Evolutionary conservation across 2,113 vertebrate species (phyloP), one percentile per base, ranked within the genome.

Genomic region (Trochalopteron elliotii): DNA sequence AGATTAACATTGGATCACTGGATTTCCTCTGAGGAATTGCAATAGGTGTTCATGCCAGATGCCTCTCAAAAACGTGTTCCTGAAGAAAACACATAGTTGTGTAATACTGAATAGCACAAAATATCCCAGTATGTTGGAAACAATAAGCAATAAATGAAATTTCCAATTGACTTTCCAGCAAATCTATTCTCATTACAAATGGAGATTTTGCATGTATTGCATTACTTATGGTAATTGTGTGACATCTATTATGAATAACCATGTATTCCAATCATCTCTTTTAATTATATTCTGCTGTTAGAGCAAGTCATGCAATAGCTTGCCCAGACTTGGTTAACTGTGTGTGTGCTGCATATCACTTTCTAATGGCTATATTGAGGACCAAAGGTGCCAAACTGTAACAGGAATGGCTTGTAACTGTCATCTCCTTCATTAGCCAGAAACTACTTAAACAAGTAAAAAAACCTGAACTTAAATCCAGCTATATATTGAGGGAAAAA

Each of bases 221-320:
- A 98, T 97, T 97, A 96, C 95, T 95, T 97, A 97, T 97, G 94
- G 92, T 97, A 97, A 98, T 97, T 97, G 94, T 88, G 75, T 95
- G 96, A 97, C 96, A 98, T 97, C 97, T 97, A 96, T 97, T 96
- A 97, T 96, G 97, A 98, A 98, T 97, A 98, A 96, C 96, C 95
- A 97, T 94, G 88, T 96, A 97, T 96, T 97, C 93, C 95, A 97
- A 97, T 97, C 94, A 95, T 95, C 97, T 96, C 91, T 98, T 97
- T 97, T 97, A 97, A 98, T 98, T 97, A 97, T 91, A 90, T 93
- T 97, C 95, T 80, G 68, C 95, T 91, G 63, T 86, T 96, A 97
- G 70, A 93, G 68, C 72, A 92, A 94, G 69, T 72, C 95, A 95
- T 93, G 94, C 92, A 93, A 77, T 84, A 96, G 63, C 67, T 92